phyloP scores from a whole-genome alignment of 2,113 vertebrate species.

The Gasterosteus aculeatus region DNA sequence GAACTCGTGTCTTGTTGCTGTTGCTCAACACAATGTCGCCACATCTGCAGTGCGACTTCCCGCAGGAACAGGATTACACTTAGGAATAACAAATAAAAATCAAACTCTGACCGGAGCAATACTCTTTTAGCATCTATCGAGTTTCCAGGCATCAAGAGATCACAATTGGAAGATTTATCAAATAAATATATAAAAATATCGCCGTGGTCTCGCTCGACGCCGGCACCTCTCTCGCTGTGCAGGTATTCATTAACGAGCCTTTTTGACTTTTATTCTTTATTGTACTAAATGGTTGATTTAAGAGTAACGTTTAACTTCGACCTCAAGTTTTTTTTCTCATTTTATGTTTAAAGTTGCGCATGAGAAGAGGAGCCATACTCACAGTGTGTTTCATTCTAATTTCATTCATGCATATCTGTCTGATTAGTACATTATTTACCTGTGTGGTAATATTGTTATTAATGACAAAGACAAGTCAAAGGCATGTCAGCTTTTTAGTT shows the following conservation, averaged over 20 bases:
- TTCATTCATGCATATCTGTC: background rate
- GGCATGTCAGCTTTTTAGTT: background rate
- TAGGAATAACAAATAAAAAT: background rate
- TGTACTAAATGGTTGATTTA: conserved; percentile 37
- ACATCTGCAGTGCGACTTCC: conserved; percentile 20
- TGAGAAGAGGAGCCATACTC: background rate
- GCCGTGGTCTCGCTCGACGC: conserved; percentile 3
- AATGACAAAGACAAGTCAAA: background rate
- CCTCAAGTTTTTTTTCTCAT: conserved; percentile 1
- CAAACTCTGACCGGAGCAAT: background rate
- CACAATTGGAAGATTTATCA: conserved; percentile 1
- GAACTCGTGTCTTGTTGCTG: conserved; percentile 15
- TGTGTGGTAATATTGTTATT: background rate
- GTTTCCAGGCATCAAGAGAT: background rate
- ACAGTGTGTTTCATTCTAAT: conserved; percentile 9
- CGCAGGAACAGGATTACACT: background rate
- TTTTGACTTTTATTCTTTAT: conserved; percentile 23
- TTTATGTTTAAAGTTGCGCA: background rate
- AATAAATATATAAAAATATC: background rate
- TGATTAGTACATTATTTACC: background rate
- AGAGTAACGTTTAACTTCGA: conserved; percentile 10
- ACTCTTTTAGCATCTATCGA: conserved; percentile 5
- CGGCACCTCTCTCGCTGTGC: conserved; percentile 50
- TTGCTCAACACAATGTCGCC: conserved; percentile 11
- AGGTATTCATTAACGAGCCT: conserved; percentile 67